Percentiles rank a stretch among this genome's conserved stretches.
phyloP scores from a whole-genome alignment of 1,140 invertebrate genomes.

The Drosophila busckii region DNA sequence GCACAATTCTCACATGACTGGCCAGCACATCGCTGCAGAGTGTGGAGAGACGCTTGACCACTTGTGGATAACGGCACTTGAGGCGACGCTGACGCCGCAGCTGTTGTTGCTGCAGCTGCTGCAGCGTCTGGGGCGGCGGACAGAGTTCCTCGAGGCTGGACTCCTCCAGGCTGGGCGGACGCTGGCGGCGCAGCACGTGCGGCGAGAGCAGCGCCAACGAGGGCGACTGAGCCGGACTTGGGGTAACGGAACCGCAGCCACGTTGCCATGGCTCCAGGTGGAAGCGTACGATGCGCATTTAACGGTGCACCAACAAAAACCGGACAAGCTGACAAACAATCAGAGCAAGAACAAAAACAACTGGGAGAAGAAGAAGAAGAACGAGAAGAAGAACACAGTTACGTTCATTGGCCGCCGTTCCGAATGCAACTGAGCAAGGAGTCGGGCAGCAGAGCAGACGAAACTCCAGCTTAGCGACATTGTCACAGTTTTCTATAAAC shows the following conservation, averaged over 20 bases:
- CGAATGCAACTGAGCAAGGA: conserved; percentile 74
- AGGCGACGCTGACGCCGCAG: conserved; percentile 47
- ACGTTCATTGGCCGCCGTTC: conserved; percentile 44
- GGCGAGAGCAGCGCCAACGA: conserved; percentile 70
- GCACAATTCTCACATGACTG: conserved; percentile 51
- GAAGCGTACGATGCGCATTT: conserved; percentile 78
- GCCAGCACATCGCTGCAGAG: conserved; percentile 77
- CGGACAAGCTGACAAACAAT: too few species aligned
- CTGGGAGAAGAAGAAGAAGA: not conserved
- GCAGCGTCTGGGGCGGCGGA: conserved; percentile 11
- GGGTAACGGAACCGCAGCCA: conserved; percentile 59
- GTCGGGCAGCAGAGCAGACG: conserved; percentile 15
- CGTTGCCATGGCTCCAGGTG: conserved; percentile 78
- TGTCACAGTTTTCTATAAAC: conserved; percentile 52
- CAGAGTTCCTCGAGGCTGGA: conserved; percentile 28
- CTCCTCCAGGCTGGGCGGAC: conserved; percentile 69
- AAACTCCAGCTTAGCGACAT: too few species aligned
- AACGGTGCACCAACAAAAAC: conserved; percentile 6
- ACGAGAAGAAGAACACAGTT: conserved; percentile 23
- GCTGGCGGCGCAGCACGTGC: conserved; percentile 68
- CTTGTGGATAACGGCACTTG: conserved; percentile 73
- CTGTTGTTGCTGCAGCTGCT: conserved; percentile 24
- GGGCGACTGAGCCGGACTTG: conserved; percentile 70
- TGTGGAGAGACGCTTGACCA: conserved; percentile 71
- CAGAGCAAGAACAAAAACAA: not conserved